Evolutionary conservation across 2,113 vertebrate genomes (phyloP).

Genomic region (Odobenus rosmarus): DNA sequence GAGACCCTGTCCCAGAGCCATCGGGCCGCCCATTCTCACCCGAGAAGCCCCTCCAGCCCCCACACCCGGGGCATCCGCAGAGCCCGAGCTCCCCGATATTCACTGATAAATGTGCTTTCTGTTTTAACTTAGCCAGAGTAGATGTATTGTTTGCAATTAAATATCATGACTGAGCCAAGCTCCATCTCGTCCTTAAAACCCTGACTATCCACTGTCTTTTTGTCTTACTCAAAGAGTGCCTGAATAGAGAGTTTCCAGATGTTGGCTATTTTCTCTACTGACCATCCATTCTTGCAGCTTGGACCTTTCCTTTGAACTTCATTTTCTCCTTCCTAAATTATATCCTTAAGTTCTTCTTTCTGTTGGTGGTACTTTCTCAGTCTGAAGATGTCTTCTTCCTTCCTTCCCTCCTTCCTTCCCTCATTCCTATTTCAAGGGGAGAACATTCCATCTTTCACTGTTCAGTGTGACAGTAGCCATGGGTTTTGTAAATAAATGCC

Average conservation of each 20-base stretch:
- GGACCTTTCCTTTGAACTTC: background rate
- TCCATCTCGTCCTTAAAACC: background rate
- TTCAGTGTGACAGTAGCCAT: background rate
- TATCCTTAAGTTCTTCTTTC: background rate
- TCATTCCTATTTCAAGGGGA: background rate
- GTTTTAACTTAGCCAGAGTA: background rate
- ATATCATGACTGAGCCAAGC: background rate
- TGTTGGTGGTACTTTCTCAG: background rate
- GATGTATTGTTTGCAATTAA: background rate
- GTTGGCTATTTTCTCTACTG: background rate
- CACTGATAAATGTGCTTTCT: background rate
- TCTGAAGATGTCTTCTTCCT: background rate
- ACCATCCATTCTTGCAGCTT: background rate
- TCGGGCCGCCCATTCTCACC: too few species aligned
- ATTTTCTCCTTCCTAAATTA: background rate
- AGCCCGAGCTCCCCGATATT: too few species aligned
- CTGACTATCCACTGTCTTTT: background rate
- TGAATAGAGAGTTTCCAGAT: background rate
- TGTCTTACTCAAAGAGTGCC: background rate
- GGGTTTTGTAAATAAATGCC: background rate
- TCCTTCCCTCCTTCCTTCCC: fast-evolving
- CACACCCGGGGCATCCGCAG: too few species aligned
- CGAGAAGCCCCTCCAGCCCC: background rate
- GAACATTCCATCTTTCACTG: background rate
- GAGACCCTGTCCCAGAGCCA: background rate